phyloP scores from a whole-genome alignment of 2,888 invertebrate species.

The Drosophila stalkeri region DNA sequence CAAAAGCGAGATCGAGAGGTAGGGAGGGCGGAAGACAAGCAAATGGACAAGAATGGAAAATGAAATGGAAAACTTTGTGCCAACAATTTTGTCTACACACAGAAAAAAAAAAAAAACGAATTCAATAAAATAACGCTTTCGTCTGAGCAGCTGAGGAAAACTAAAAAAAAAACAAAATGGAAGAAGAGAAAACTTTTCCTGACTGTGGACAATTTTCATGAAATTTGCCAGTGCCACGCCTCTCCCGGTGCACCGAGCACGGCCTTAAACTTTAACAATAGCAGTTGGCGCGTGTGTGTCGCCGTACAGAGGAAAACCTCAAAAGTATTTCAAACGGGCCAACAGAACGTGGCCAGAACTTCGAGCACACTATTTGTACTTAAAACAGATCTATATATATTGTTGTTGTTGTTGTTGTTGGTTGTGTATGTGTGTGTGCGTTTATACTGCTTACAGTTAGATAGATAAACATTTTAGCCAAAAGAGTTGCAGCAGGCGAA shows the following conservation, averaged over 20 bases:
- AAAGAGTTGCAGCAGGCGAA: slow-evolving; percentile 43
- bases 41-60: slow-evolving; percentile 73
- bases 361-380: slow-evolving; percentile 68
- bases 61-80: slow-evolving; percentile 78
- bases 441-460: slow-evolving; percentile 68
- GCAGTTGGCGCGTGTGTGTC: slow-evolving; percentile 58
- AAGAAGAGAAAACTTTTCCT: slow-evolving; percentile 41
- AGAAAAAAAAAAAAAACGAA: slow-evolving; percentile 39
- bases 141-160: slow-evolving; percentile 48
- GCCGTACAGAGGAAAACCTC: slow-evolving; percentile 54
- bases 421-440: slow-evolving; percentile 31
- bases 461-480: slow-evolving; percentile 73
- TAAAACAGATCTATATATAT: slow-evolving; percentile 72
- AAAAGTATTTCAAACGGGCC: slow-evolving; percentile 50
- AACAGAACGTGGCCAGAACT: slow-evolving; percentile 16
- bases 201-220: slow-evolving; percentile 67
- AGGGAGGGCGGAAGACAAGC: slow-evolving; percentile 19
- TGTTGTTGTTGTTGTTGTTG: slow-evolving; percentile 23
- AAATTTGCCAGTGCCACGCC: slow-evolving; percentile 65
- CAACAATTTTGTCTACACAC: slow-evolving; percentile 59
- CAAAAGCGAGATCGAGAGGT: background rate
- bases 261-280: slow-evolving; percentile 68
- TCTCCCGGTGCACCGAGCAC: slow-evolving; percentile 14
- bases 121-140: slow-evolving; percentile 80
- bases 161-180: slow-evolving; percentile 36